Evolutionary conservation across 2,113 vertebrate species (phyloP), one percentile per base, ranked within the genome.

Genomic region (Chunga burmeisteri): DNA sequence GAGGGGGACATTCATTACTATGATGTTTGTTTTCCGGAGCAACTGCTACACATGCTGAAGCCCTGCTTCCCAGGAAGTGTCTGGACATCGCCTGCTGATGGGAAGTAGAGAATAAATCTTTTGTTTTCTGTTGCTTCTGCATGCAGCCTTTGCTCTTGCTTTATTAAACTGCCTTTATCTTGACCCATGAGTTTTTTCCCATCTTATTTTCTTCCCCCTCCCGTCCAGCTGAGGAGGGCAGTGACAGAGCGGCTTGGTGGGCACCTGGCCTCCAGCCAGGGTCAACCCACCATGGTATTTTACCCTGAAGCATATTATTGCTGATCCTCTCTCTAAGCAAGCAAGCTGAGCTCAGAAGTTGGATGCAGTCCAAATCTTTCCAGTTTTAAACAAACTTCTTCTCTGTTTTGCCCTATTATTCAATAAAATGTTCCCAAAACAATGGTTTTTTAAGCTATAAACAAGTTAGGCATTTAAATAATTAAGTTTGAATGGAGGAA

Each of bases 311-410:
- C 77, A 40, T 25, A 56, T 82, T 80, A 82, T 73, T 85, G 62
- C 58, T 87, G 66, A 85, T 88, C 70, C 56, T 94, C 77, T 80
- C 61, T 70, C 81, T 1, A 2, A 82, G 84, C 27, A 77, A 95
- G 78, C 30, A 95, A 67, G 86, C 58, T 80, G 70, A 94, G 53
- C 73, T 80, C 78, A 94, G 70, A 87, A 89, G 70, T 19, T 97
- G 95, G 96, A 97, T 55, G 53, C 62, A 90, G 38, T 85, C 94
- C 94, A 96, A 47, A 77, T 86, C 62, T 95, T 93, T 58, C 66
- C 81, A 85, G 46, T 95, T 95, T 96, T 90, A 97, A 96, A 95
- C 85, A 95, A 94, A 91, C 94, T 90, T 95, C 91, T 88, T 47
- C 56, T 89, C 81, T 95, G 66, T 22, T 96, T 95, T 70, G 30